phyloP scores from a whole-genome alignment of 2,797 vertebrate genomes.

The Eidolon dupreanum region DNA sequence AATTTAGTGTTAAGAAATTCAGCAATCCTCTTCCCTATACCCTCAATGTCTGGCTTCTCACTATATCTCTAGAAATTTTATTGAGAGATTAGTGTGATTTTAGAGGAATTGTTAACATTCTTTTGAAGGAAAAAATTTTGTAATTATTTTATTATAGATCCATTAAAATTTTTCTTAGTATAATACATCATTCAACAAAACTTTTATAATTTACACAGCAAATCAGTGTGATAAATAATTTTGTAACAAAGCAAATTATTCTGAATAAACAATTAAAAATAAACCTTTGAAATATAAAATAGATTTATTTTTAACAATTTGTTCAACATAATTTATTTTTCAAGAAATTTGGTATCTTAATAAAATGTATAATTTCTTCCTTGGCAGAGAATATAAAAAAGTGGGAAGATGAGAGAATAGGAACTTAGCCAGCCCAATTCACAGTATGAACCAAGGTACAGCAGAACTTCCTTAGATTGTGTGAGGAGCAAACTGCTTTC shows the following conservation, averaged over 20 bases:
- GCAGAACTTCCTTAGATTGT: not conserved
- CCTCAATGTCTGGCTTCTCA: not conserved
- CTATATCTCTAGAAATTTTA: not conserved
- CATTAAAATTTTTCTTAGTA: conserved; percentile 25
- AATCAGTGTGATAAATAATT: conserved; percentile 9
- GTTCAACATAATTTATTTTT: conserved; percentile 22
- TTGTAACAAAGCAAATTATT: conserved; percentile 35
- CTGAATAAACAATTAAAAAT: not conserved
- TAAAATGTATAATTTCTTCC: conserved; percentile 43
- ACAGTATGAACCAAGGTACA: not conserved
- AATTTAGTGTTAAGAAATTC: not conserved
- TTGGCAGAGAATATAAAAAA: conserved; percentile 10
- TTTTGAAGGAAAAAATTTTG: conserved; percentile 40
- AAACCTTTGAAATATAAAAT: not conserved
- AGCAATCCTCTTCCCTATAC: not conserved
- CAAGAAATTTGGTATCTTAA: not conserved
- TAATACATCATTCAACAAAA: conserved; percentile 20
- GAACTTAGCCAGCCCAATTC: not conserved
- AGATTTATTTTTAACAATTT: not conserved
- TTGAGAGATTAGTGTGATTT: conserved; percentile 8
- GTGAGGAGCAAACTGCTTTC: not conserved
- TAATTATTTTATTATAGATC: conserved; percentile 26
- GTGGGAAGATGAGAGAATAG: not conserved
- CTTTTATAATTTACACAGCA: not conserved
- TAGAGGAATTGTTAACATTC: not conserved